A percentile compares a stretch with the other conserved stretches of the same genome.
Conservation (phyloP, 2,113 vertebrate genomes). For the Ictidomys tridecemlineatus region DNA sequence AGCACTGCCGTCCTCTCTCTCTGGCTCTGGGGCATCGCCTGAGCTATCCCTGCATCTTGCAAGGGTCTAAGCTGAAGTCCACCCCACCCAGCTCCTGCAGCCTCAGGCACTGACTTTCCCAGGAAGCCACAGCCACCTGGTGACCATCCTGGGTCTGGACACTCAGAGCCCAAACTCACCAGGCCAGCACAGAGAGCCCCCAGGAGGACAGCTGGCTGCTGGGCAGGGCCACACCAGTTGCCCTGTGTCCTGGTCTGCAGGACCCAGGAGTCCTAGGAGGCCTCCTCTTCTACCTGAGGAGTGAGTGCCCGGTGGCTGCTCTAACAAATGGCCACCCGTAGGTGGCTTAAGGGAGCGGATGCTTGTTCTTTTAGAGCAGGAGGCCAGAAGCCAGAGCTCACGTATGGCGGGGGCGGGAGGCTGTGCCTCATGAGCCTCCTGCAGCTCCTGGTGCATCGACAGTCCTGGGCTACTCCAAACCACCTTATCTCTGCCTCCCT, state of each 20-base stretch:
- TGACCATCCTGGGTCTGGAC: rapidly evolving
- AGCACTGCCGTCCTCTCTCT: no score
- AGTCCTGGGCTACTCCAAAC: no score
- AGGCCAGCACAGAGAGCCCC: rapidly evolving
- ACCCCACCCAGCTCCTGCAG: not conserved
- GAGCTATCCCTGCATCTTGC: no score
- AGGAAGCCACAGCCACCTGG: no score
- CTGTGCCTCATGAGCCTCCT: no score
- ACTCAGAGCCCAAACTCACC: not conserved
- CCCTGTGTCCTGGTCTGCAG: not conserved
- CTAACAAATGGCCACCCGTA: not conserved
- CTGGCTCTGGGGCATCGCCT: no score
- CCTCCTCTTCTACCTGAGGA: not conserved
- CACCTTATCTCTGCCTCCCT: no score
- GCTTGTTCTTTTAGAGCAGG: not conserved
- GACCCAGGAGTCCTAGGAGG: rapidly evolving
- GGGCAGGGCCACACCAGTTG: rapidly evolving
- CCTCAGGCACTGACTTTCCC: not conserved
- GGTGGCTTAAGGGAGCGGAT: not conserved
- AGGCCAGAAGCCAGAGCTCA: not conserved
- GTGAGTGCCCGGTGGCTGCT: not conserved
- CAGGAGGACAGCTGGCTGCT: rapidly evolving
- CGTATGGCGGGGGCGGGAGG: no score
- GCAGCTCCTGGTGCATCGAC: no score
- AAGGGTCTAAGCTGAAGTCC: no score